Conservation (phyloP, 2,888 invertebrate genomes). For the Stramonita haemastoma region DNA sequence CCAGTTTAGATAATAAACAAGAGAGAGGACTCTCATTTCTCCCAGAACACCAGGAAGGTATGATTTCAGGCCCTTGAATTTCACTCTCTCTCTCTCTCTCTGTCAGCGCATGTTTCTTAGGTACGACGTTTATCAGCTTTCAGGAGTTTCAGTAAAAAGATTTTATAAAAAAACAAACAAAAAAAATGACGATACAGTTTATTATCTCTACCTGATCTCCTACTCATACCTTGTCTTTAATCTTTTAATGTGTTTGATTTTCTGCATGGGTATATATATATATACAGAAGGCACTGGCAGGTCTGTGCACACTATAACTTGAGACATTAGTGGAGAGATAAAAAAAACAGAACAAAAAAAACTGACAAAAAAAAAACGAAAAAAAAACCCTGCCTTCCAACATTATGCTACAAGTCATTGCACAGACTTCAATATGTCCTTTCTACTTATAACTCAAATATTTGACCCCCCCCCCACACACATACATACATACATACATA, state of each 20-base stretch:
- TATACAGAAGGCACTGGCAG: background rate
- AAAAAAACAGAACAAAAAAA: background rate
- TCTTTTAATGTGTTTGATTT: too few species aligned
- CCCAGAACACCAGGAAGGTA: too few species aligned
- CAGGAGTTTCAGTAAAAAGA: background rate
- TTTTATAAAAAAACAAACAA: background rate
- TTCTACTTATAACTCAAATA: background rate
- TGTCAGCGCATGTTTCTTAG: background rate
- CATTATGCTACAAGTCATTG: background rate
- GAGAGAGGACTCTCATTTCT: too few species aligned
- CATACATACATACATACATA: conserved; percentile 24
- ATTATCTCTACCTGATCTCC: too few species aligned
- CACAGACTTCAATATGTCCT: background rate
- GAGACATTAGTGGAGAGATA: background rate
- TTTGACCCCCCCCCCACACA: background rate
- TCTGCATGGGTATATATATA: background rate
- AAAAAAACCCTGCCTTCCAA: background rate
- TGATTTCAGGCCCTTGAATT: background rate
- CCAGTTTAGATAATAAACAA: too few species aligned
- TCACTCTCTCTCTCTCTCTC: background rate
- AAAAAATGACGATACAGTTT: too few species aligned
- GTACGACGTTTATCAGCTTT: background rate
- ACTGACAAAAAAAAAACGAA: background rate
- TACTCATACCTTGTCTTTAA: too few species aligned
- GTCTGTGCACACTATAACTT: too few species aligned